Conservation (phyloP, 2,797 vertebrate species). For the Amblyraja radiata region DNA sequence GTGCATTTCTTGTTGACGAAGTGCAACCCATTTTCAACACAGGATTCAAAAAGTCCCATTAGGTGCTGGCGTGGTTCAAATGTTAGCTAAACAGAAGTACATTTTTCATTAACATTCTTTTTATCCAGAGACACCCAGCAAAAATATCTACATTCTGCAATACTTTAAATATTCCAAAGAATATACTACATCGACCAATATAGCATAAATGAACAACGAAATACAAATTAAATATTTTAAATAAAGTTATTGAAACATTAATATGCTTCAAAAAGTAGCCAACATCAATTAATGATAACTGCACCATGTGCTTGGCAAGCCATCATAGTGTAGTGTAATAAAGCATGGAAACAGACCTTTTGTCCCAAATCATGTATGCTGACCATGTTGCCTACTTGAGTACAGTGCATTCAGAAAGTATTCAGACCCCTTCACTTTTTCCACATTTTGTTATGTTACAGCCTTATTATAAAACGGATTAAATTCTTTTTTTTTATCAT, state of each 20-base stretch:
- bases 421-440: too few species aligned
- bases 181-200: not conserved
- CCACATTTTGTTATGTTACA: too few species aligned
- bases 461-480: too few species aligned
- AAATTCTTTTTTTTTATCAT: too few species aligned
- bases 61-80: conserved; percentile 57
- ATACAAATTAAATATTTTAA: not conserved
- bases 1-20: conserved; percentile 65
- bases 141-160: not conserved
- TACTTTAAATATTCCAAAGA: not conserved
- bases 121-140: not conserved
- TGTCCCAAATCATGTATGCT: too few species aligned
- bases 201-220: not conserved
- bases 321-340: too few species aligned
- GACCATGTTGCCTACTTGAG: too few species aligned
- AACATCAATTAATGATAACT: not conserved
- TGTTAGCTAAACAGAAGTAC: conserved; percentile 56
- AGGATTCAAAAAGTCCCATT: conserved; percentile 64
- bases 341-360: too few species aligned
- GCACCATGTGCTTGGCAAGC: not conserved
- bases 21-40: conserved; percentile 72
- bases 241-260: not conserved
- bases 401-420: too few species aligned
- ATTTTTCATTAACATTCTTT: conserved; percentile 30
- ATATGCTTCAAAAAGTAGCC: not conserved